phyloP scores from a whole-genome alignment of 1,140 invertebrate genomes.

The Anastrepha ludens region DNA sequence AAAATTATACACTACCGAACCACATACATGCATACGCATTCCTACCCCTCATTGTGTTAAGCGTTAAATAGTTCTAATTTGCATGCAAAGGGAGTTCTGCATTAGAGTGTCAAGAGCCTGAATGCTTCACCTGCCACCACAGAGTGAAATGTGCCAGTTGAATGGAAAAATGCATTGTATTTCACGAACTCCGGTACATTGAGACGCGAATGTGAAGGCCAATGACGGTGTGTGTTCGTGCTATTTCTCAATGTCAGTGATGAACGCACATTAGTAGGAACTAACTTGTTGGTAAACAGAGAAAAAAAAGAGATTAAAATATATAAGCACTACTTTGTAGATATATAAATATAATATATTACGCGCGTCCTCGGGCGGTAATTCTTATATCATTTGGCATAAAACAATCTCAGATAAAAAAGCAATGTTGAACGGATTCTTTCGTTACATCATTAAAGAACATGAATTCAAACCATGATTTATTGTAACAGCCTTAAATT shows the following conservation, averaged over 20 bases:
- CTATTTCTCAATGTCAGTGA: not conserved
- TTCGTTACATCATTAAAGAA: no score
- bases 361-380: no score
- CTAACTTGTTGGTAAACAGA: not conserved
- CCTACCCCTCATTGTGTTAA: not conserved
- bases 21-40: not conserved
- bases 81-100: constrained; percentile 13
- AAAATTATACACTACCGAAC: not conserved
- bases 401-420: no score
- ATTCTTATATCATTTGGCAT: no score
- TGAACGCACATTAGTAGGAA: not conserved
- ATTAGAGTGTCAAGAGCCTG: not conserved
- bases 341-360: no score
- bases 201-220: no score
- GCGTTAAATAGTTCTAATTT: not conserved
- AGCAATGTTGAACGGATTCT: no score
- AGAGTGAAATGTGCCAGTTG: not conserved
- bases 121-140: not conserved
- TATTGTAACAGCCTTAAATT: no score
- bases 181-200: not conserved
- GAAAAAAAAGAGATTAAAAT: no score
- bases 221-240: not conserved
- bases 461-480: no score
- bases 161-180: not conserved
- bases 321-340: no score